Conservation (phyloP, 2,888 invertebrate genomes). For the Volucella inflata region DNA sequence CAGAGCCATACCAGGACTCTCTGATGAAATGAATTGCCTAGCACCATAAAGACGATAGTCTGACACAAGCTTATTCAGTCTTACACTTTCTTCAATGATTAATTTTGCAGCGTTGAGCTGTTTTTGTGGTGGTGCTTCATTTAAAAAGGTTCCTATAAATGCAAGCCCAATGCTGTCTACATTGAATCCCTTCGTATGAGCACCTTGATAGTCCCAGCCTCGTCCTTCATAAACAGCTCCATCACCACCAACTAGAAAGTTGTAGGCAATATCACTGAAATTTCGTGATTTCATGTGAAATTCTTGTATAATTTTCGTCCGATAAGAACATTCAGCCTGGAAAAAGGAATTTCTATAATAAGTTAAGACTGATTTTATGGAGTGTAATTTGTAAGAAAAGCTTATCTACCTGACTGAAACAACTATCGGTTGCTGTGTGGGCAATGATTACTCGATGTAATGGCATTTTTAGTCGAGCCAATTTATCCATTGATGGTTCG, state of each 20-base stretch:
- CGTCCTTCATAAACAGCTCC: slow-evolving; percentile 89
- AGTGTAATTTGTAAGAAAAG: too few relatives aligned
- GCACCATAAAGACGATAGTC: slow-evolving; percentile 89
- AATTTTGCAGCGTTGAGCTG: slow-evolving; percentile 86
- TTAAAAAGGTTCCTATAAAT: slow-evolving; percentile 89
- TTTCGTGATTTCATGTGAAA: slow-evolving; percentile 87
- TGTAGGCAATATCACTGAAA: slow-evolving; percentile 90
- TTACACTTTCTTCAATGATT: slow-evolving; percentile 87
- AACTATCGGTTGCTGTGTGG: slow-evolving; percentile 87
- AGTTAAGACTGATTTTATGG: too few relatives aligned
- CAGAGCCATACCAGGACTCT: slow-evolving; percentile 89
- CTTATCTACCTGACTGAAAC: slow-evolving; percentile 85
- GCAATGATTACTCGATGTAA: slow-evolving; percentile 86
- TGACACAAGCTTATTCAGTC: slow-evolving; percentile 85
- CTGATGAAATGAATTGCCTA: slow-evolving; percentile 87
- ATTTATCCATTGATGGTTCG: slow-evolving; percentile 84
- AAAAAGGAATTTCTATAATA: neutral
- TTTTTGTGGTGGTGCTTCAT: slow-evolving; percentile 84
- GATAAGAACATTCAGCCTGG: slow-evolving; percentile 86
- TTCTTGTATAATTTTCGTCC: slow-evolving; percentile 84
- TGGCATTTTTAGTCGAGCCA: slow-evolving; percentile 84
- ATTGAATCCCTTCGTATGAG: slow-evolving; percentile 89
- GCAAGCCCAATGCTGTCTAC: slow-evolving; percentile 88
- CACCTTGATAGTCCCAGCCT: slow-evolving; percentile 89
- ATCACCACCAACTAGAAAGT: slow-evolving; percentile 91